Evolutionary conservation across 2,888 invertebrate genomes (phyloP).

Genomic region (Argyra leucocephala): DNA sequence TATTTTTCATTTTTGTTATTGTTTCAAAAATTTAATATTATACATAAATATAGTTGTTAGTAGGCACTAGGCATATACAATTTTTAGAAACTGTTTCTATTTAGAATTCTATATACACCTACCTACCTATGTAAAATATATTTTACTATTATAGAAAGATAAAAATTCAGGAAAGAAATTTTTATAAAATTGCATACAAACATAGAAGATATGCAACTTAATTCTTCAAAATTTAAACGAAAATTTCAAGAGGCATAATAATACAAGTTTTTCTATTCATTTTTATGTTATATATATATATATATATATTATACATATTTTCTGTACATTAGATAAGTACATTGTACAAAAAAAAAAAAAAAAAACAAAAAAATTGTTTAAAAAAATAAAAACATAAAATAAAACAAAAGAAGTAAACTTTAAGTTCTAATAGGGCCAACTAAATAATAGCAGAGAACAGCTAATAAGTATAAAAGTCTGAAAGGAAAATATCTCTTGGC

Average conservation of each 20-base stretch:
- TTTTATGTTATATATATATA: not conserved
- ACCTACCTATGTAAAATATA: too few species aligned
- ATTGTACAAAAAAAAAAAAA: not conserved
- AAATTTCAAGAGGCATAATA: not conserved
- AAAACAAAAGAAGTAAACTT: not conserved
- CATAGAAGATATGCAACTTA: not conserved
- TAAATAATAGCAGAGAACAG: not conserved
- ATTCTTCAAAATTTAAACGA: not conserved
- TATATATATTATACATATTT: not conserved
- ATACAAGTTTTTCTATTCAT: not conserved
- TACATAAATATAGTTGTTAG: not conserved
- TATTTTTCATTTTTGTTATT: not conserved
- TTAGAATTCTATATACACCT: too few species aligned
- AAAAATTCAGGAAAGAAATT: too few species aligned
- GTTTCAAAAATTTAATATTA: not conserved
- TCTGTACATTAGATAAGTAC: not conserved
- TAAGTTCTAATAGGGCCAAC: conserved; percentile 1
- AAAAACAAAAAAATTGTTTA: not conserved
- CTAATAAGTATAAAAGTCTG: conserved; percentile 6
- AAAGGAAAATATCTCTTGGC: conserved; percentile 3
- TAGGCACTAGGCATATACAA: not conserved
- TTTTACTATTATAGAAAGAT: too few species aligned
- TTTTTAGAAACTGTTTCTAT: too few species aligned
- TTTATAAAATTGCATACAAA: too few species aligned
- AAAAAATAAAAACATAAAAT: not conserved